Base-by-base conservation (phyloP, 2,888 invertebrate genomes). In the Agriopis marginaria region DNA sequence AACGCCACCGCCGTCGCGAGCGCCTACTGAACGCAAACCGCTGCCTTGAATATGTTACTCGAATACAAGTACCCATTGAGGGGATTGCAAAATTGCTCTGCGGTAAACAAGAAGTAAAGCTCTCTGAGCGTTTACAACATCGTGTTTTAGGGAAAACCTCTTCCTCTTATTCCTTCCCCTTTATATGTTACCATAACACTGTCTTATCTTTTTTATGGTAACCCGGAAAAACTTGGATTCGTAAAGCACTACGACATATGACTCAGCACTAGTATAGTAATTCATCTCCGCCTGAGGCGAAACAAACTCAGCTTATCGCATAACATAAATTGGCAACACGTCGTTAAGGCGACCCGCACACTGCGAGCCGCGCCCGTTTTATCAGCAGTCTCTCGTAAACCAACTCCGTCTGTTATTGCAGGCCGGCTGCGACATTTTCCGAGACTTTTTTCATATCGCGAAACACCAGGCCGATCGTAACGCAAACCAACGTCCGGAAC, bases 271-370 rank as follows among this genome's bases (percentile, higher is more conserved):
- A 58, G 65, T 82, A 79, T 85, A 84, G 86, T 89, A 88, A 89
- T 87, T 87, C 87, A 85, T 86, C 83, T 86, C 82, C 80, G 86
- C 88, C 87, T 83, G 82, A 84, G 87, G 90, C 89, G 87, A 91
- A 92, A 92, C 92, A 91, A 92, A 91, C 89, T 91, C 86, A 84
- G 93, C 92, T 93, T 94, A 94, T 94, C 93, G 91, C 87, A 82
- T 82, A 83, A 89, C 89, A 93, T 93, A 94, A 93, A 93, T 94
- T 93, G 93, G 92, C 93, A 89, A 91, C 93, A 91, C 91, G 89
- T 93, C 93, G 93, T 93, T 90, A 93, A 93, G 92, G 91, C 90
- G 89, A 83, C 84, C 89, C 90, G 87, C 88, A 85, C 86, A 84
- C 85, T 84, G 85, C 86, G 87, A 87, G 82, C 83, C 84, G 83